Percentiles rank a stretch among this genome's conserved stretches.
Evolutionary conservation across 2,113 vertebrate genomes (phyloP).

Genomic region (Paradoxurus hermaphroditus): DNA sequence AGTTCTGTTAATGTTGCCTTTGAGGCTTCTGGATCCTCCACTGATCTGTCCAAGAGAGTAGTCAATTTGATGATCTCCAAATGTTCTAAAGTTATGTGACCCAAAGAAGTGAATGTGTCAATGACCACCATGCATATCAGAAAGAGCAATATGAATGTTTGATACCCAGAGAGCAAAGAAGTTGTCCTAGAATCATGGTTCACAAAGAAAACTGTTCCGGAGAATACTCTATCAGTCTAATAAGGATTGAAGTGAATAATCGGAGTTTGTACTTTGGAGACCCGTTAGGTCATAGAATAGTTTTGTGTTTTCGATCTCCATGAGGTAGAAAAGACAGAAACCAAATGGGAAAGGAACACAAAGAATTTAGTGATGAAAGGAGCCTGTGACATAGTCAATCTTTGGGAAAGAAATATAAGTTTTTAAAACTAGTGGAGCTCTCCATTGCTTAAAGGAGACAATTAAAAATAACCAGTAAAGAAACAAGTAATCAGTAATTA

Average conservation of each 20-base stretch:
- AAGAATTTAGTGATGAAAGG: not conserved
- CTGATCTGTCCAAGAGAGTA: not conserved
- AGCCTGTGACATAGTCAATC: not conserved
- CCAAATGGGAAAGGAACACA: not conserved
- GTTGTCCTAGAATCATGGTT: not conserved
- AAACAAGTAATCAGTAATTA: not conserved
- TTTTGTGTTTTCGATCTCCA: not conserved
- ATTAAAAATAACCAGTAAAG: constrained; percentile 22
- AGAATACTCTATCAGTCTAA: not conserved
- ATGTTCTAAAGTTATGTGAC: not conserved
- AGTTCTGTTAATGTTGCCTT: not conserved
- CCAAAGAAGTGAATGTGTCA: not conserved
- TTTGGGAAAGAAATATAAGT: not conserved
- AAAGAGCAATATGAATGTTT: not conserved
- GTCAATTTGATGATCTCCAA: not conserved
- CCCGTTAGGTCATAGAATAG: not conserved
- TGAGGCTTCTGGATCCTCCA: not conserved
- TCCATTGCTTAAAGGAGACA: not conserved
- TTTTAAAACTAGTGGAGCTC: not conserved
- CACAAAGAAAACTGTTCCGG: not conserved
- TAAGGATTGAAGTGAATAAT: not conserved
- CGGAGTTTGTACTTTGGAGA: not conserved
- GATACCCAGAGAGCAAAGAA: not conserved
- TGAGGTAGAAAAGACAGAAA: not conserved
- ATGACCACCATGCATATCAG: not conserved